Base-by-base conservation (phyloP, 2,797 vertebrate species). In the Gobionotothen gibberifrons region DNA sequence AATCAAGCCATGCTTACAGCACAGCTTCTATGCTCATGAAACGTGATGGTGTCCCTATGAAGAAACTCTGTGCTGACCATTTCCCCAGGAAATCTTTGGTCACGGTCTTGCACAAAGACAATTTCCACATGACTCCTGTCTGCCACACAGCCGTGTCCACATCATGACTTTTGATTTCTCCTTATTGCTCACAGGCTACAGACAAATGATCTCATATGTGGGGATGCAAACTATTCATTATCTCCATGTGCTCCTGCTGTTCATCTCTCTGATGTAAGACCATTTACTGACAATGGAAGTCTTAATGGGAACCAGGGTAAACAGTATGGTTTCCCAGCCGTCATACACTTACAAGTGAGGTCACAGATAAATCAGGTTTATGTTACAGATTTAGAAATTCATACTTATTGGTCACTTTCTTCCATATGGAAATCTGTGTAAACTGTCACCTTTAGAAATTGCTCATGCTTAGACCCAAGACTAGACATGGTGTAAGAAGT, bases 141-240 rank as follows among this genome's bases (percentile, higher is more conserved):
- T 74, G 47, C 43, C 69, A 66, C 58, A 7, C 19, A 19, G 21
- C 36, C 10, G 10, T 14, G 64, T 72, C 76, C 66, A 48, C n/a
- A 44, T 53, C 19, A 11, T 26, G 49, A 4, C 58, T 9, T 36
- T 40, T 22, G 51, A 60, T 56, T 61, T 73, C 51, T 71, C 42
- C 69, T 63, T 72, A 72, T 81, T 72, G 51, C 61, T 78, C 44
- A 19, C 79, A 79, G 74, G 39, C 66, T 22, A 14, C 49, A 63
- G 74, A 74, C 73, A 51, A 69, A 74, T 70, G 51, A 52, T 76
- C 62, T 82, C 76, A 81, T 78, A 46, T 69, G 46, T 48, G 21
- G 51, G 29, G 44, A 78, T 74, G 71, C 82, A 66, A 74, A 80
- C 67, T 44, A 69, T 72, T 61, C 39, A 64, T 32, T 22, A 52